Conservation (phyloP, 1,140 invertebrate species). For the Rhagoletis zephyria region DNA sequence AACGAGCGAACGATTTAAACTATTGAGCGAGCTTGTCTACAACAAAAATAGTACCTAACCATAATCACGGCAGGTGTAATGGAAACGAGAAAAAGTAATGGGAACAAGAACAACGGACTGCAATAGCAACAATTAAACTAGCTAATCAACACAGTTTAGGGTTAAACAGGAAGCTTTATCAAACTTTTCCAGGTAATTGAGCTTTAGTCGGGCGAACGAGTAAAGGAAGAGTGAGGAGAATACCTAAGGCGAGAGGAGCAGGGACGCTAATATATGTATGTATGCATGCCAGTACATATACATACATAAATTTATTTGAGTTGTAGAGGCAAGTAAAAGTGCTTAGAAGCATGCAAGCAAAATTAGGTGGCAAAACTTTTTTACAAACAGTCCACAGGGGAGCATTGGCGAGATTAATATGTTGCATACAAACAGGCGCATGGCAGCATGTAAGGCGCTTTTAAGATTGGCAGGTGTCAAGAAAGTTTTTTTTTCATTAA, state of each 20-base stretch:
- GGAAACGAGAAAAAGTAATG: neutral
- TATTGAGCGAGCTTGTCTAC: too few relatives aligned
- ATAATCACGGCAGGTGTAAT: slow-evolving; percentile 39
- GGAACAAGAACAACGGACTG: neutral
- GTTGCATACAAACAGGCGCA: slow-evolving; percentile 46
- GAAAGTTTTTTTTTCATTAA: slow-evolving; percentile 15
- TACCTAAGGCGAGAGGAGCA: neutral
- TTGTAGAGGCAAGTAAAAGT: neutral
- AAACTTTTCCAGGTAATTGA: slow-evolving; percentile 48
- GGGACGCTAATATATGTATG: too few relatives aligned
- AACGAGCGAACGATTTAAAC: slow-evolving; percentile 33
- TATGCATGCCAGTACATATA: neutral
- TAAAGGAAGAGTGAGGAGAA: too few relatives aligned
- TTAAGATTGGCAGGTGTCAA: slow-evolving; percentile 33
- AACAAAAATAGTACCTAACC: slow-evolving; percentile 12
- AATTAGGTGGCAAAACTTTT: neutral
- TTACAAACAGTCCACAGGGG: neutral
- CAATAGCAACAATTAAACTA: slow-evolving; percentile 24
- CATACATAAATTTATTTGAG: neutral
- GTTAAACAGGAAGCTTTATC: slow-evolving; percentile 47
- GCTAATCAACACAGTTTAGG: slow-evolving; percentile 36
- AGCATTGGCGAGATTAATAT: slow-evolving; percentile 9
- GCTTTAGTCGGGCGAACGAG: slow-evolving; percentile 1
- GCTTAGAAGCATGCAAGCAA: slow-evolving; percentile 8
- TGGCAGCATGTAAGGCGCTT: too few relatives aligned